Evolutionary conservation across 2,113 vertebrate species (phyloP).

Genomic region (Prunella himalayana): DNA sequence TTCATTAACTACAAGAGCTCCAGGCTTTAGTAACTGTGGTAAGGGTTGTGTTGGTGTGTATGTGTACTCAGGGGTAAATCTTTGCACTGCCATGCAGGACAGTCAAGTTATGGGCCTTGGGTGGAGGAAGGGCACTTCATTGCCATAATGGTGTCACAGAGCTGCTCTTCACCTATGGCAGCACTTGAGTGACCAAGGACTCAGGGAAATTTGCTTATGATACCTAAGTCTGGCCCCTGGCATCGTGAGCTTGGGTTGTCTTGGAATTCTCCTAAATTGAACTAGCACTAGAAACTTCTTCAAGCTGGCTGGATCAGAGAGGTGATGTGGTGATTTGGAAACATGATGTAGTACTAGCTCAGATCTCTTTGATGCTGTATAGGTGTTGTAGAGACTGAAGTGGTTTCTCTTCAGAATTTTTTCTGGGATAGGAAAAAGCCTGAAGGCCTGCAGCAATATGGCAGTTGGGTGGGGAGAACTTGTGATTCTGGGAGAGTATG

Average conservation of each 20-base stretch:
- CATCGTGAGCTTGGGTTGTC: not conserved
- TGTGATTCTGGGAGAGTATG: not conserved
- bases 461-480: not conserved
- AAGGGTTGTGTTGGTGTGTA: not conserved
- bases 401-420: not conserved
- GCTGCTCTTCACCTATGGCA: not conserved
- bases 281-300: not conserved
- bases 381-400: not conserved
- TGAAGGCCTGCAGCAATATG: not conserved
- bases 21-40: not conserved
- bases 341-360: accelerated
- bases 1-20: not conserved
- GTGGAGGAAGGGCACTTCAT: not conserved
- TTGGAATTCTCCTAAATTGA: not conserved
- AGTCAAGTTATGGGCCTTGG: not conserved
- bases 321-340: not conserved
- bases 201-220: not conserved
- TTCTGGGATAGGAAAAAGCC: not conserved
- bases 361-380: not conserved
- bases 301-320: not conserved
- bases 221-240: not conserved
- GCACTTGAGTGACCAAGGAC: not conserved
- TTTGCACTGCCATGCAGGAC: not conserved
- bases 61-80: not conserved
- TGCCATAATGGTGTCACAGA: not conserved